A percentile compares a stretch with the other conserved stretches of the same genome.
phyloP scores from a whole-genome alignment of 2,797 vertebrate genomes.

The Syncerus caffer region DNA sequence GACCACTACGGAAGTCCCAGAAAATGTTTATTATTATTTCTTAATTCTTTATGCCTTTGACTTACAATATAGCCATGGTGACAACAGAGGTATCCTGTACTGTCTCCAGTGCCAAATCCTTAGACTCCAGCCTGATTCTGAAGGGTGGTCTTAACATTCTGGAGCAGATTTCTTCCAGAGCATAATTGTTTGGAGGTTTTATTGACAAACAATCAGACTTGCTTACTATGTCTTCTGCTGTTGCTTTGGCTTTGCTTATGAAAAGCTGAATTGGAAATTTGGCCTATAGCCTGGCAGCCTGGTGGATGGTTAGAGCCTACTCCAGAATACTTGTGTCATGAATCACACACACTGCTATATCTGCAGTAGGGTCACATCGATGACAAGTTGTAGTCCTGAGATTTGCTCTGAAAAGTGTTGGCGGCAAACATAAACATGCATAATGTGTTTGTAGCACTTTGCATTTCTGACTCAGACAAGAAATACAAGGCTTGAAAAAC shows the following conservation, averaged over 20 bases:
- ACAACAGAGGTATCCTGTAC: background rate
- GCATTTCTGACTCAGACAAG: background rate
- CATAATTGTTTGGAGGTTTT: background rate
- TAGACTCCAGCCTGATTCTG: background rate
- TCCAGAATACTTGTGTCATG: background rate
- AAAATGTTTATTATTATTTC: background rate
- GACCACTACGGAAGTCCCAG: background rate
- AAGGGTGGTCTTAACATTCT: background rate
- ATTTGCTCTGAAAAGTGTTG: background rate
- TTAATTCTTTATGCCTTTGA: background rate
- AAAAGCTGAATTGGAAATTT: background rate
- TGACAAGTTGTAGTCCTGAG: background rate
- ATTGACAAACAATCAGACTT: conserved; percentile 25
- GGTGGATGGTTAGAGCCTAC: background rate
- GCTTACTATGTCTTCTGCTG: background rate
- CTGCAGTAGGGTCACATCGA: background rate
- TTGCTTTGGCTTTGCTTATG: conserved; percentile 25
- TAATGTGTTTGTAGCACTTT: background rate
- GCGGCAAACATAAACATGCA: background rate
- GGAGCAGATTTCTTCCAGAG: background rate
- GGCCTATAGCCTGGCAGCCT: conserved; percentile 1
- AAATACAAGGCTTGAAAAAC: background rate
- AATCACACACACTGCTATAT: background rate
- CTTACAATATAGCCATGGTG: background rate
- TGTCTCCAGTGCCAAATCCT: background rate